Evolutionary conservation across 2,888 invertebrate species (phyloP).

Genomic region (Anoplius nigerrimus): DNA sequence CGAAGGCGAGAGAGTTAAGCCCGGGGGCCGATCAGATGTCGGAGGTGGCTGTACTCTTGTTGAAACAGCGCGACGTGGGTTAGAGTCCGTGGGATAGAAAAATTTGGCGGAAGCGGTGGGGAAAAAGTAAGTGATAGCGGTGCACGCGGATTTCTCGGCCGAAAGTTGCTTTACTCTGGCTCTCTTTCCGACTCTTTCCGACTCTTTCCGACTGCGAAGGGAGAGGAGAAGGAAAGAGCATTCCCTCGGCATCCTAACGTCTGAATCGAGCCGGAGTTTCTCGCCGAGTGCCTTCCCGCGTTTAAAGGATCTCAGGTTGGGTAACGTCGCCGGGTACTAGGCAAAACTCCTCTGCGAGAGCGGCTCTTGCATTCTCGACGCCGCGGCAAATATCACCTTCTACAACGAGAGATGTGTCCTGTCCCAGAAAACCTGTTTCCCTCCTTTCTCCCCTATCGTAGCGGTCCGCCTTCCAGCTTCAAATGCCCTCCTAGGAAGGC

Average conservation of each 20-base stretch:
- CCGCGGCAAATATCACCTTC: neutral
- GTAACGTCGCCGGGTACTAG: conserved; percentile 12
- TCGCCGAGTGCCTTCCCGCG: conserved; percentile 56
- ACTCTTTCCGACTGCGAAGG: conserved; percentile 24
- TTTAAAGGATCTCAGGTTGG: conserved; percentile 60
- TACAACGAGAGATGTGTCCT: neutral
- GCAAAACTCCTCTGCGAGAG: too few species aligned
- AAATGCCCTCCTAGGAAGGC: neutral
- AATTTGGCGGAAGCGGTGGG: neutral
- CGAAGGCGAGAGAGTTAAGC: too few species aligned
- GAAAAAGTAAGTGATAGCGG: neutral
- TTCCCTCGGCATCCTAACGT: conserved; percentile 46
- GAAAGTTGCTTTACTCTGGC: too few species aligned
- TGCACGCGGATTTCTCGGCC: neutral
- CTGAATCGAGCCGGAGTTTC: conserved; percentile 57
- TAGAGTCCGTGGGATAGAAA: too few species aligned
- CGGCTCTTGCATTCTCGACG: neutral
- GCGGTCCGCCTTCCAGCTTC: neutral
- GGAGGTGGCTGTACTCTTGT: too few species aligned
- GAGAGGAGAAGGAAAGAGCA: conserved; percentile 57
- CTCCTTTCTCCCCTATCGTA: too few species aligned
- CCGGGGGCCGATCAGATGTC: too few species aligned
- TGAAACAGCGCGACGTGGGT: too few species aligned
- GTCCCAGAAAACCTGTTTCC: too few species aligned
- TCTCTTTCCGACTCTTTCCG: too few species aligned